Base-by-base conservation (phyloP, 2,888 invertebrate species). In the Caenorhabditis becei region DNA sequence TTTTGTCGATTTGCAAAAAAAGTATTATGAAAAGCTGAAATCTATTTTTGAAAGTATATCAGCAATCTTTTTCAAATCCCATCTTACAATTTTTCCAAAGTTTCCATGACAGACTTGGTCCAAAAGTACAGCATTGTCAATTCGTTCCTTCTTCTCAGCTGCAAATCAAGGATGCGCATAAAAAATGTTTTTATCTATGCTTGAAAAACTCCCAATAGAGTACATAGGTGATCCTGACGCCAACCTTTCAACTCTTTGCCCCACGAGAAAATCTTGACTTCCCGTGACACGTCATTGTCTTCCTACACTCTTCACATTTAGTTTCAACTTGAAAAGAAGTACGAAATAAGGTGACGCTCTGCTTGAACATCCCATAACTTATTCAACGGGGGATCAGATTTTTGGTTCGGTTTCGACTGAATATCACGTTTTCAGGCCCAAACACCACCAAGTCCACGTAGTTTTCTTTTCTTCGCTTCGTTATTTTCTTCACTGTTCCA, bases 81-180 rank as follows among this genome's bases (percentile, higher is more conserved):
- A n/a, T n/a, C n/a, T n/a, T n/a, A 37, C 59, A 24, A 51, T 2
- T 18, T 32, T 24, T 24, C 16, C 44, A 10, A 44, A 47, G 51
- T 41, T 41, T 41, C 41, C 41, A 14, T 41, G 41, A 11, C 20
- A 62, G 62, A 70, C 70, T 37, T 20, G 16, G 37, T 35, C 26
- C 74, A 58, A 74, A 66, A 74, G 74, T 65, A 51, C 65, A 63
- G 53, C 53, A 56, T 58, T 70, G 49, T n/a, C 41, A 44, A 77
- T 77, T 69, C 56, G 62, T 77, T 77, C 63, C 70, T 67, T 61
- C 53, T 20, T 20, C 11, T 32, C 28, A 49, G 49, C 23, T 49
- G 32, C 63, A 65, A 58, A 63, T 78, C 70, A 69, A 71, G 65
- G 69, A 77, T 70, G 70, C 58, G 70, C 70, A 78, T 78, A 70